Percentiles rank a stretch among this genome's conserved stretches.
phyloP scores from a whole-genome alignment of 2,888 invertebrate genomes.

The Aplocera efformata region DNA sequence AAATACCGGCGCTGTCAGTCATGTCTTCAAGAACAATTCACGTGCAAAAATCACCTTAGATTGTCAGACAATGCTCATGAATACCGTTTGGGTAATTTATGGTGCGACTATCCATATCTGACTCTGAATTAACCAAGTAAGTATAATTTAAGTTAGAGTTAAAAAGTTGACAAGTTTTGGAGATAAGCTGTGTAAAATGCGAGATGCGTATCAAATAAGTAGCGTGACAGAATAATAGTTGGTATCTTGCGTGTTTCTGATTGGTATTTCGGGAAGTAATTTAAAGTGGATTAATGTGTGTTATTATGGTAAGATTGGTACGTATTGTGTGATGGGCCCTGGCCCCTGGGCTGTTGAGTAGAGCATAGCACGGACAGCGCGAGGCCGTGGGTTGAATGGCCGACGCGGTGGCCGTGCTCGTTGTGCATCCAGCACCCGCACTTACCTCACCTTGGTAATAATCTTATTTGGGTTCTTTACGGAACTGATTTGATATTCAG shows the following conservation, averaged over 20 bases:
- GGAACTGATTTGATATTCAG: conserved; percentile 52
- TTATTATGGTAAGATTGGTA: conserved; percentile 21
- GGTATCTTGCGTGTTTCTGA: conserved; percentile 23
- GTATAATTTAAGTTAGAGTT: conserved; percentile 18
- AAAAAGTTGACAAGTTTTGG: too few relatives aligned
- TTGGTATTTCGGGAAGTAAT: conserved; percentile 21
- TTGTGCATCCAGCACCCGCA: conserved; percentile 59
- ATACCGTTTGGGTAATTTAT: conserved; percentile 50
- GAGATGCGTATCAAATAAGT: conserved; percentile 6
- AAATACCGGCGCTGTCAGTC: conserved; percentile 59
- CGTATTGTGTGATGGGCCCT: conserved; percentile 12
- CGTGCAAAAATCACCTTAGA: conserved; percentile 66
- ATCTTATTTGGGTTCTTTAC: conserved; percentile 61
- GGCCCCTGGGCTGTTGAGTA: conserved; percentile 23
- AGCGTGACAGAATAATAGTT: conserved; percentile 19
- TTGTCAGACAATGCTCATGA: conserved; percentile 53
- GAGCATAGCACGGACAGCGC: conserved; percentile 39
- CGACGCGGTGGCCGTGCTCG: conserved; percentile 49
- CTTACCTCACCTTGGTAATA: conserved; percentile 71
- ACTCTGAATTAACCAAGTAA: conserved; percentile 41
- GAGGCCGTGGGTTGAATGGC: conserved; percentile 72
- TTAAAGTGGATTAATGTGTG: conserved; percentile 22
- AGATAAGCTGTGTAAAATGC: too few relatives aligned
- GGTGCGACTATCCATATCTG: conserved; percentile 37
- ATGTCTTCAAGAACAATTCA: conserved; percentile 67